A percentile compares a stretch with the other conserved stretches of the same genome.
Evolutionary conservation across 2,797 vertebrate species (phyloP).

Genomic region (Xenentodon cancila): DNA sequence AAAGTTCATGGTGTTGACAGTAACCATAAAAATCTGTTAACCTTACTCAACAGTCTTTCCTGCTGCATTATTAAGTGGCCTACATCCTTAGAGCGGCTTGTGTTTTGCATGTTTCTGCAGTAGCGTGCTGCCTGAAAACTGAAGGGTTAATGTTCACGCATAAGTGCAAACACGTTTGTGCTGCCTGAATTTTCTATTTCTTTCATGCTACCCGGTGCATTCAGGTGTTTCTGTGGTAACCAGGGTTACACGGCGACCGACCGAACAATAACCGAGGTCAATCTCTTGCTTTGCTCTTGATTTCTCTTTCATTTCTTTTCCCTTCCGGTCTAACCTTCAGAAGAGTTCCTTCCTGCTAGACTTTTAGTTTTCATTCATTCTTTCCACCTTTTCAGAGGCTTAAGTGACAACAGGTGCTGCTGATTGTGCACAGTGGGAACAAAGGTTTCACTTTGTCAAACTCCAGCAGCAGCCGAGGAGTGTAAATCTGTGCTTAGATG

Average conservation of each 20-base stretch:
- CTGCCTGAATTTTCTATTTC: constrained; percentile 29
- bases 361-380: background rate
- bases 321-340: constrained; percentile 21
- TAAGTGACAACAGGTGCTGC: constrained; percentile 10
- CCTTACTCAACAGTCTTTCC: background rate
- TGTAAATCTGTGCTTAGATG: too few relatives aligned
- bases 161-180: constrained; percentile 22
- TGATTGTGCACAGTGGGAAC: background rate
- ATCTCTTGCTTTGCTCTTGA: constrained; percentile 25
- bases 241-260: constrained; percentile 70
- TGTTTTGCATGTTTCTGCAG: constrained; percentile 8
- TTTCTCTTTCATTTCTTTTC: constrained; percentile 30
- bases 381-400: background rate
- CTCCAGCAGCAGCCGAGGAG: too few relatives aligned
- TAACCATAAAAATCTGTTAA: background rate
- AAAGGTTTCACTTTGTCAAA: too few relatives aligned
- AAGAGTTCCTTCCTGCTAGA: constrained; percentile 8
- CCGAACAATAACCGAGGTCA: constrained; percentile 44
- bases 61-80: constrained; percentile 16
- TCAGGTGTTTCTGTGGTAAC: constrained; percentile 81
- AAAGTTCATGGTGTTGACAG: too few relatives aligned
- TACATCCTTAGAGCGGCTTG: constrained; percentile 1
- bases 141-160: constrained; percentile 34
- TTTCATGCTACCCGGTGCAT: constrained; percentile 69
- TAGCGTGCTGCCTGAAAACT: constrained; percentile 19